Evolutionary conservation across 2,797 vertebrate species (phyloP).

Genomic region (Neosalanx taihuensis): DNA sequence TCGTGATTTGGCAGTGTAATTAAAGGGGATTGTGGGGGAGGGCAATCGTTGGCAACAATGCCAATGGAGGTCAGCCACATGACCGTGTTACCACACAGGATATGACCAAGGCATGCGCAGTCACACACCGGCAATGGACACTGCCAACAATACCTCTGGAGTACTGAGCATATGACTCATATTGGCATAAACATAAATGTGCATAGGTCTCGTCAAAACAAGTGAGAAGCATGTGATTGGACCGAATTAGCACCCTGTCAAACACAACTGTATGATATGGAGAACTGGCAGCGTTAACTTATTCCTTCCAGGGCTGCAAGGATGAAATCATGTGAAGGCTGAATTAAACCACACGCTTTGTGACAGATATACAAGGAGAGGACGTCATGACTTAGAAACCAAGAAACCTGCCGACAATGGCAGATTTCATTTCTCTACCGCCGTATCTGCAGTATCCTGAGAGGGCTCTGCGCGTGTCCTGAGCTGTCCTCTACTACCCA

Average conservation of each 20-base stretch:
- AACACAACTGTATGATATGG: not conserved
- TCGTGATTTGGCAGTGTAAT: not conserved
- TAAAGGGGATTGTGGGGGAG: not conserved
- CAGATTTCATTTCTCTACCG: conserved; percentile 35
- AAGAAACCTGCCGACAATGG: conserved; percentile 16
- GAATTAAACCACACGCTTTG: not conserved
- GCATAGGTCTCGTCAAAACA: not conserved
- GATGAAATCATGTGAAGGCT: not conserved
- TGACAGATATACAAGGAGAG: not conserved
- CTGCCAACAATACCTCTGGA: not conserved
- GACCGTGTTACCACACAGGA: not conserved
- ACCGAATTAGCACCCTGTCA: not conserved
- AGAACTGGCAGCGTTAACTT: too few relatives aligned
- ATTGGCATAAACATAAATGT: not conserved
- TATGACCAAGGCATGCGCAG: conserved; percentile 12
- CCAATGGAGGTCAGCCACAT: conserved; percentile 32
- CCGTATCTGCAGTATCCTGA: conserved; percentile 63
- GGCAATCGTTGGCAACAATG: conserved; percentile 3
- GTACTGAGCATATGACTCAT: not conserved
- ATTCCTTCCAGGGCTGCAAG: too few relatives aligned
- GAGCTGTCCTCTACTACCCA: conserved; percentile 64
- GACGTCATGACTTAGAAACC: not conserved
- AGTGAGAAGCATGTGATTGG: conserved; percentile 2
- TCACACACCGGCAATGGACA: not conserved
- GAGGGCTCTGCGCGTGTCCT: conserved; percentile 65